Conservation (phyloP, 2,797 vertebrate genomes). For the Tarsius wallacei region DNA sequence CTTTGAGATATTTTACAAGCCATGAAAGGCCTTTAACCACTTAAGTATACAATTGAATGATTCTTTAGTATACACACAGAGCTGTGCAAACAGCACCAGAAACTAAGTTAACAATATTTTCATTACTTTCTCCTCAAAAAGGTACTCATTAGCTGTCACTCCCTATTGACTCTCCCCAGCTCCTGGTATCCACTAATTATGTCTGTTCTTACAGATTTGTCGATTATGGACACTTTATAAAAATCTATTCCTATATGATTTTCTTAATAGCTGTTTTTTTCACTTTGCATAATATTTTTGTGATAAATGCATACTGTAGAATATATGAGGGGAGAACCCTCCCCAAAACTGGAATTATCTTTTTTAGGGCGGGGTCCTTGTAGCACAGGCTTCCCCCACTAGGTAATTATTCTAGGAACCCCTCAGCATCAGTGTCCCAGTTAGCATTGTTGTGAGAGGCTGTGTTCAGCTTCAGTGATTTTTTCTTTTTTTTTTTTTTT, state of each 20-base stretch:
- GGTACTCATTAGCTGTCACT: neutral
- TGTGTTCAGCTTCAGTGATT: no score
- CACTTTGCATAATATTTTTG: neutral
- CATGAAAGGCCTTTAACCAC: neutral
- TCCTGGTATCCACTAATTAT: neutral
- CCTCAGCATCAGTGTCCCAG: no score
- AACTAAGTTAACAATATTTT: neutral
- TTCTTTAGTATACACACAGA: neutral
- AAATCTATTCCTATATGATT: neutral
- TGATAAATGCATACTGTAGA: neutral
- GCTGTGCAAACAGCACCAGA: neutral
- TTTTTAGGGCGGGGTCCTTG: no score
- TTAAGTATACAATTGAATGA: neutral
- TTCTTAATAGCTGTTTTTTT: neutral
- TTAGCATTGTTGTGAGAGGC: no score
- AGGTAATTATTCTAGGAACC: no score
- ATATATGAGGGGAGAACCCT: neutral
- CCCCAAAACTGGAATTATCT: no score
- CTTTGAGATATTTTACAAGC: neutral
- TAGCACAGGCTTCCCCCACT: no score
- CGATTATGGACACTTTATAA: neutral
- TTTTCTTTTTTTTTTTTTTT: no score
- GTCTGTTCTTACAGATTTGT: neutral
- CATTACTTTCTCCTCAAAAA: neutral
- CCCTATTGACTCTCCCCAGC: rapidly evolving